phyloP scores from a whole-genome alignment of 2,888 invertebrate species.

The Caradrina kadenii region DNA sequence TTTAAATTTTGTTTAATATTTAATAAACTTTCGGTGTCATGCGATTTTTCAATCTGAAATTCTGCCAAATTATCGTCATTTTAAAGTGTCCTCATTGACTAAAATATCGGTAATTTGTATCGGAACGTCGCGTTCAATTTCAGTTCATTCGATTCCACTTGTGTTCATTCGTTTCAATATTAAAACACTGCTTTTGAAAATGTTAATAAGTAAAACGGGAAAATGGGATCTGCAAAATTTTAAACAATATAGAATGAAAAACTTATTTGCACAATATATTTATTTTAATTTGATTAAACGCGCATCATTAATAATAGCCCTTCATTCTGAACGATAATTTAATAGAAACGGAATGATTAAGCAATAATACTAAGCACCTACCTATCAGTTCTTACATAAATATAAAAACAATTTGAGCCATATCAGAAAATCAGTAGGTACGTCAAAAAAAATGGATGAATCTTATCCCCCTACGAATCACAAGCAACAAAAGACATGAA shows the following conservation, averaged over 20 bases:
- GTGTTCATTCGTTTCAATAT: not conserved
- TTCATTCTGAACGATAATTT: too few species aligned
- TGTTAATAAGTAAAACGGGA: not conserved
- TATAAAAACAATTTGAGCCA: not conserved
- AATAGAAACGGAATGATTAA: too few species aligned
- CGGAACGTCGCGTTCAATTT: not conserved
- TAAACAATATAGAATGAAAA: not conserved
- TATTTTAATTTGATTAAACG: not conserved
- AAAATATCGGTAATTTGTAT: not conserved
- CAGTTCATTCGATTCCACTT: not conserved
- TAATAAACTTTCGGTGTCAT: not conserved
- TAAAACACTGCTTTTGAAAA: not conserved
- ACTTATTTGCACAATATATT: not conserved
- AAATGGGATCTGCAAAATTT: not conserved
- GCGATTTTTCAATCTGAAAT: not conserved
- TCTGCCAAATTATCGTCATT: not conserved
- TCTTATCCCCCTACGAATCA: conserved; percentile 8
- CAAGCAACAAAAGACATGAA: conserved; percentile 56
- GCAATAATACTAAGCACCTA: too few species aligned
- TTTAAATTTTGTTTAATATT: not conserved
- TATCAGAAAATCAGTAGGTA: not conserved
- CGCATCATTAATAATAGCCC: not conserved
- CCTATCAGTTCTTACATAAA: not conserved
- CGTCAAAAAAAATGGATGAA: conserved; percentile 1
- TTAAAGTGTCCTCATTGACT: not conserved